Percentiles rank a stretch among this genome's conserved stretches.
phyloP scores from a whole-genome alignment of 1,140 invertebrate species.

The Nebria ingens region DNA sequence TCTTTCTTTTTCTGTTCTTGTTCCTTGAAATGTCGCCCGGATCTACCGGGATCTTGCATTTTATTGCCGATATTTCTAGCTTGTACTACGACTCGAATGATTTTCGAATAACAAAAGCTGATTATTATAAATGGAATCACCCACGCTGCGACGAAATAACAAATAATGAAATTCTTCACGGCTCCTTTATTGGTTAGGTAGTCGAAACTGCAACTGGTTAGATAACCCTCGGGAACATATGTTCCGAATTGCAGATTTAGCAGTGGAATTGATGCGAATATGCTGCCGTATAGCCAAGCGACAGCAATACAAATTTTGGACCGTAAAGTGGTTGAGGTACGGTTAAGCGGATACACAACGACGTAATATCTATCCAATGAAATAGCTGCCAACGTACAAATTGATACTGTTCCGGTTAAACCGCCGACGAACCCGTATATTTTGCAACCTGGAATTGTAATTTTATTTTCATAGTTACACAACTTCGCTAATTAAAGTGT shows the following conservation, averaged over 20 bases:
- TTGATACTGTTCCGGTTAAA: constrained; percentile 57
- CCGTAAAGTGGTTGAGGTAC: constrained; percentile 45
- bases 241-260: constrained; percentile 53
- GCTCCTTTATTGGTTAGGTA: constrained; percentile 50
- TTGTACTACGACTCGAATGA: constrained; percentile 49
- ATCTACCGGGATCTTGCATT: constrained; percentile 30
- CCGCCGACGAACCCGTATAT: constrained; percentile 63
- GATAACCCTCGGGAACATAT: constrained; percentile 67
- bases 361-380: constrained; percentile 60
- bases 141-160: constrained; percentile 58
- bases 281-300: constrained; percentile 60
- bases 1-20: constrained; percentile 55
- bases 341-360: constrained; percentile 59
- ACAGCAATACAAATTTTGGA: constrained; percentile 50
- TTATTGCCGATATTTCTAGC: constrained; percentile 34
- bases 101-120: constrained; percentile 56
- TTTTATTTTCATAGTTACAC: no score
- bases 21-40: constrained; percentile 43
- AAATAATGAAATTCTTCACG: constrained; percentile 51
- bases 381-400: constrained; percentile 57
- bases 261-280: constrained; percentile 56
- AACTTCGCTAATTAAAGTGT: no score
- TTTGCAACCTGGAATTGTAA: constrained; percentile 53
- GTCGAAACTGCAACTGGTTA: constrained; percentile 73
- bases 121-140: constrained; percentile 57